Evolutionary conservation across 2,797 vertebrate species (phyloP).

Genomic region (Xenops minutus): DNA sequence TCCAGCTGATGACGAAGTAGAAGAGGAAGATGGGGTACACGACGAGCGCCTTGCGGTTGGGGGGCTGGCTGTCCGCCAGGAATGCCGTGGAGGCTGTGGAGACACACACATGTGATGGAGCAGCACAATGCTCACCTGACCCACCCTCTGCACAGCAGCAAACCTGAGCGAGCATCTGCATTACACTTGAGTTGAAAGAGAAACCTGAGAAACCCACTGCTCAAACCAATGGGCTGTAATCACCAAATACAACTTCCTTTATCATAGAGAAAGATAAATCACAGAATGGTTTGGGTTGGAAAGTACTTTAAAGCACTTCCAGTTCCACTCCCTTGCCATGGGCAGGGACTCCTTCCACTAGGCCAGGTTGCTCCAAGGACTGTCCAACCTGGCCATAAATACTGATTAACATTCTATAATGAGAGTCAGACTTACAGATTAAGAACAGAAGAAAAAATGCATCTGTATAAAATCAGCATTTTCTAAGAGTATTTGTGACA

Average conservation of each 20-base stretch:
- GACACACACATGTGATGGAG: not conserved
- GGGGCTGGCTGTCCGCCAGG: constrained; percentile 91
- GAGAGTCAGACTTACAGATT: not conserved
- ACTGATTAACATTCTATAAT: not conserved
- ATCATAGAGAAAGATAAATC: not conserved
- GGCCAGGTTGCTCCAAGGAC: not conserved
- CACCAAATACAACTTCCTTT: not conserved
- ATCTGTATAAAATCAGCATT: not conserved
- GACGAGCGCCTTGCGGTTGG: constrained; percentile 90
- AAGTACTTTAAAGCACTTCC: not conserved
- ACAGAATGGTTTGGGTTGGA: not conserved
- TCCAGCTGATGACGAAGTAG: constrained; percentile 98
- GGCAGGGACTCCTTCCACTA: not conserved
- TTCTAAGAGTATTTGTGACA: not conserved
- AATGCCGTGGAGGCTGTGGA: constrained; percentile 91
- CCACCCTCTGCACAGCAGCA: not conserved
- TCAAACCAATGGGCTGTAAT: not conserved
- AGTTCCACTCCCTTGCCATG: not conserved
- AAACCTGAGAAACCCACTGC: not conserved
- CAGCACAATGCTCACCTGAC: not conserved
- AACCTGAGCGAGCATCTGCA: not conserved
- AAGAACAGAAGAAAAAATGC: not conserved
- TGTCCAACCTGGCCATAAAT: rapidly evolving
- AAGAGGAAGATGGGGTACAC: constrained; percentile 97
- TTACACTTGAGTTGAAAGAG: rapidly evolving